Evolutionary conservation across 2,113 vertebrate species (phyloP).

Genomic region (Cheirogaleus medius): DNA sequence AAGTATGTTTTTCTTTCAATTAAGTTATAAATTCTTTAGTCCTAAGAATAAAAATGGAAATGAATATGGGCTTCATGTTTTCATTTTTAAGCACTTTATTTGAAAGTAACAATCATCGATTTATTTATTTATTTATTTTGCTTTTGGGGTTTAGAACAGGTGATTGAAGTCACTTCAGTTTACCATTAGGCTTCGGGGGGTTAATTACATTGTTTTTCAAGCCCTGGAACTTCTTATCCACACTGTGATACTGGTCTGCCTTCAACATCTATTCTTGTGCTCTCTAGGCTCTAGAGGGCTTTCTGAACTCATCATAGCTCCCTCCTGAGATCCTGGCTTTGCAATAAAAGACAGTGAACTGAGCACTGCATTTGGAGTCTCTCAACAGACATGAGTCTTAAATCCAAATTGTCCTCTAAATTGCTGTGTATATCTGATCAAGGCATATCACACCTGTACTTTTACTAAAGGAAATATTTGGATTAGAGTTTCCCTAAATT

Average conservation of each 20-base stretch:
- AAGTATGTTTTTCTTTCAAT: not conserved
- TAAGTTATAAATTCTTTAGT: not conserved
- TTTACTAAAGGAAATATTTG: not conserved
- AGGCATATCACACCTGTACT: not conserved
- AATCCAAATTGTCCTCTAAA: not conserved
- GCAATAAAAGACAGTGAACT: not conserved
- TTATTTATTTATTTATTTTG: not conserved
- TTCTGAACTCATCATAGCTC: not conserved
- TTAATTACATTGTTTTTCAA: not conserved
- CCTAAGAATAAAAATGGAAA: conserved; percentile 35
- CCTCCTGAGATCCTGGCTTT: not conserved
- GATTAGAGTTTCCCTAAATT: not conserved
- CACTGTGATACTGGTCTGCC: not conserved
- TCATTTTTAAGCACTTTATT: not conserved
- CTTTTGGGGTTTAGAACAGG: not conserved
- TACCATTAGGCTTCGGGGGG: not conserved
- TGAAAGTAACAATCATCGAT: not conserved
- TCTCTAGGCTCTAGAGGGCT: not conserved
- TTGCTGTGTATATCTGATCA: not conserved
- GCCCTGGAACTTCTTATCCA: not conserved
- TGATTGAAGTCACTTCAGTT: not conserved
- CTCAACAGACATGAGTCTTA: not conserved
- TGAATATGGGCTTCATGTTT: not conserved
- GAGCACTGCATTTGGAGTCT: not conserved
- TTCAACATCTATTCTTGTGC: not conserved